phyloP scores from a whole-genome alignment of 2,797 vertebrate genomes.

The Notoglanidium macrostoma region DNA sequence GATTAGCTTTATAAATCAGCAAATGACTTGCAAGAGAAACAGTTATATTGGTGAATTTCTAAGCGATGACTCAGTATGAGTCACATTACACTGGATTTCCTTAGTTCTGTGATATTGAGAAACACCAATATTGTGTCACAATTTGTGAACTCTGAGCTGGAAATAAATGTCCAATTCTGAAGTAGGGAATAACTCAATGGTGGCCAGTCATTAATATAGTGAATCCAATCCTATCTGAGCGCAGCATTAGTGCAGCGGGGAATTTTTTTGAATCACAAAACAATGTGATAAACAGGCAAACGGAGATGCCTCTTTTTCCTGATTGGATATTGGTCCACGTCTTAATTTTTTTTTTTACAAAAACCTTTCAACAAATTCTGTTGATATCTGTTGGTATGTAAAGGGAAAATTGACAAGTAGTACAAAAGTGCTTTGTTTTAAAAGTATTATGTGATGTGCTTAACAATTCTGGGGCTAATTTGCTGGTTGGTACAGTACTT shows the following conservation, averaged over 20 bases:
- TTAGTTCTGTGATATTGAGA: not conserved
- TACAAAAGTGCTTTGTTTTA: not conserved
- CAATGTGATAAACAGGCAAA: not conserved
- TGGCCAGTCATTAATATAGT: not conserved
- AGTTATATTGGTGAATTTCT: not conserved
- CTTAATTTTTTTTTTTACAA: not conserved
- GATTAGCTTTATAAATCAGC: no score
- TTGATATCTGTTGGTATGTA: not conserved
- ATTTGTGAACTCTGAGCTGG: not conserved
- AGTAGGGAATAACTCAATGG: not conserved
- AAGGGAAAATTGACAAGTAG: not conserved
- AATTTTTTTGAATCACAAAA: not conserved
- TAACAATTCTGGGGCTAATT: not conserved
- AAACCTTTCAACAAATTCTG: not conserved
- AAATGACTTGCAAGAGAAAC: not conserved
- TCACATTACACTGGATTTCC: not conserved
- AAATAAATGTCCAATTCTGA: not conserved
- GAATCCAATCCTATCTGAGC: not conserved
- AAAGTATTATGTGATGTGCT: not conserved
- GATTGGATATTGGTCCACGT: not conserved
- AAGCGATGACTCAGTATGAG: not conserved
- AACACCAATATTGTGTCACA: conserved; percentile 6
- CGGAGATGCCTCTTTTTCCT: not conserved
- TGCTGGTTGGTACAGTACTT: not conserved
- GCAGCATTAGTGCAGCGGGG: not conserved